Percentiles rank a stretch among this genome's conserved stretches.
Conservation (phyloP, 2,888 invertebrate species). For the Panzeria rudis region DNA sequence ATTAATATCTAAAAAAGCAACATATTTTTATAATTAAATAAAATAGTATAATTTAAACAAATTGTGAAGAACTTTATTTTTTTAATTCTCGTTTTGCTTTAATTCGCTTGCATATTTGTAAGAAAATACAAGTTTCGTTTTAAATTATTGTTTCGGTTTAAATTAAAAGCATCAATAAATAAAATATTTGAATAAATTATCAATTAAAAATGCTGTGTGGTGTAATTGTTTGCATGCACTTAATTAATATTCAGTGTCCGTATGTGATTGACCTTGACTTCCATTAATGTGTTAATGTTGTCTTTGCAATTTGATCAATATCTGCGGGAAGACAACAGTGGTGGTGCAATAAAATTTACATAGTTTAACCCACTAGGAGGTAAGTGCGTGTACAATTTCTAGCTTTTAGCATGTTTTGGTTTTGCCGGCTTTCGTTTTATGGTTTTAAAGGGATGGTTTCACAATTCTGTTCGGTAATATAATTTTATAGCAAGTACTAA, state of each 20-base stretch:
- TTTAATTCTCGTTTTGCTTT: conserved; percentile 29
- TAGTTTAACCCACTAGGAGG: conserved; percentile 18
- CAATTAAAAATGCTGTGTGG: conserved; percentile 35
- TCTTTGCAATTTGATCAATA: conserved; percentile 58
- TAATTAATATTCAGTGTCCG: not conserved
- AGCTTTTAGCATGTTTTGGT: not conserved
- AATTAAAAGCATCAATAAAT: conserved; percentile 22
- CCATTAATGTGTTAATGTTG: conserved; percentile 31
- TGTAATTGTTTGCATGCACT: not conserved
- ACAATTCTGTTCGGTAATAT: not conserved
- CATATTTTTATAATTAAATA: conserved; percentile 65
- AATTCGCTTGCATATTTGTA: conserved; percentile 28
- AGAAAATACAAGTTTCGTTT: conserved; percentile 14
- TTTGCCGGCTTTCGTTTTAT: conserved; percentile 16
- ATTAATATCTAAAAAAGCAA: conserved; percentile 35
- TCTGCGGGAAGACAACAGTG: not conserved
- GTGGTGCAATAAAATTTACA: conserved; percentile 2
- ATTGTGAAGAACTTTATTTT: conserved; percentile 3
- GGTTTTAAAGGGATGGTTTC: not conserved
- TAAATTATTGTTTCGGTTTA: conserved; percentile 20
- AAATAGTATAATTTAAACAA: conserved; percentile 33
- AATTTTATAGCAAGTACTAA: not conserved
- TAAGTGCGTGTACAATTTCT: conserved; percentile 1
- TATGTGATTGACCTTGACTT: conserved; percentile 56
- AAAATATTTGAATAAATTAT: conserved; percentile 51